Evolutionary conservation across 2,888 invertebrate species (phyloP).

Genomic region (Pandemis cinnamomeana): DNA sequence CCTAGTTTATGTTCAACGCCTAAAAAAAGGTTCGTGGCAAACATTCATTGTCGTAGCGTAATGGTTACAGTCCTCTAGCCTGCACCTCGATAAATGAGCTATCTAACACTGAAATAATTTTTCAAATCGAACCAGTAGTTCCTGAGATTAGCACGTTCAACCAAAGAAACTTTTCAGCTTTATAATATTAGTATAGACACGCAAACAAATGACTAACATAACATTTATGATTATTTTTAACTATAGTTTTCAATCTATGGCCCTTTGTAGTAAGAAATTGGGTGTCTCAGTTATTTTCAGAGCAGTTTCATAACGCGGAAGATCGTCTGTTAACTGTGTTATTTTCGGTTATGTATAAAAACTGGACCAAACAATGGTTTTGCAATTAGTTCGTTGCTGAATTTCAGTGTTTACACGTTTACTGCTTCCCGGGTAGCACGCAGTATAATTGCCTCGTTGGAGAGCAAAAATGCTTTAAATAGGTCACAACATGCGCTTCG

Average conservation of each 20-base stretch:
- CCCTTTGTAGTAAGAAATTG: constrained; percentile 12
- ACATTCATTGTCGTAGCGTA: no score
- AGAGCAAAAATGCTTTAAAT: constrained; percentile 29
- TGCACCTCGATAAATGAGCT: no score
- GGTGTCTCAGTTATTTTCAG: constrained; percentile 28
- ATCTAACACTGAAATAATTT: no score
- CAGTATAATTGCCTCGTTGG: constrained; percentile 28
- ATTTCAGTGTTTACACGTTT: constrained; percentile 28
- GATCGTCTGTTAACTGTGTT: constrained; percentile 7
- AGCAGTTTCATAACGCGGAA: constrained; percentile 27
- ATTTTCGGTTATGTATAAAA: constrained; percentile 5
- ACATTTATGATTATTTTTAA: not conserved
- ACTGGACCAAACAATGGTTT: constrained; percentile 24
- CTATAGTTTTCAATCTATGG: not conserved
- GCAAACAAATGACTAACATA: not conserved
- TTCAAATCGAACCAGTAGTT: no score
- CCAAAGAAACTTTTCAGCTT: no score
- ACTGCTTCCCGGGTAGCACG: constrained; percentile 10
- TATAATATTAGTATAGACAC: no score
- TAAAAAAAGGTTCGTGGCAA: no score
- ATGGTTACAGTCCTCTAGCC: no score
- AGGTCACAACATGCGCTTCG: constrained; percentile 26
- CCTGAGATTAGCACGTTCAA: no score
- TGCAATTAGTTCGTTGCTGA: constrained; percentile 12
- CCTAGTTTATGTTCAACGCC: no score